These are phyloP conservation scores for Lycocerus yunnanus DNA, from an alignment of 2,888 invertebrate species.

Conservation along the genomic window DNA sequence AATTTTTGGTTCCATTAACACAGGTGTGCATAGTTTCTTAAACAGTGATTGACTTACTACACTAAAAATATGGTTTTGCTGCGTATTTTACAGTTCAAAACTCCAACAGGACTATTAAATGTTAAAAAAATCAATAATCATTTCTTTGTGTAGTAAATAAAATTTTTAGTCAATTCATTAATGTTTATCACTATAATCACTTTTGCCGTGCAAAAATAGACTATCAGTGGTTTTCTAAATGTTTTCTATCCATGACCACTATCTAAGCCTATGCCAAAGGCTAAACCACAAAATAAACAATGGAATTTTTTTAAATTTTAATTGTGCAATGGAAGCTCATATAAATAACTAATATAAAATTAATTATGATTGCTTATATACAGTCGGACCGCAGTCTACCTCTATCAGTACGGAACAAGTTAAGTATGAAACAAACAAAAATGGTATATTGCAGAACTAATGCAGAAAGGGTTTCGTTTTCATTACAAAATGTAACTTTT, in stretches of 20 bases:
- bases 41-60: background rate
- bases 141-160: background rate
- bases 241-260: no score
- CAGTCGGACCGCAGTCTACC: background rate
- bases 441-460: no score
- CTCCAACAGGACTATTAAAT: background rate
- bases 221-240: background rate
- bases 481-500: no score
- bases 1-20: background rate
- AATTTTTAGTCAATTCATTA: background rate
- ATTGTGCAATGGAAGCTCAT: background rate
- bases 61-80: background rate
- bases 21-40: background rate
- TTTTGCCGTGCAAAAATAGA: background rate
- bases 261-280: background rate
- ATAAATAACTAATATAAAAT: background rate
- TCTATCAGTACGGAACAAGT: background rate
- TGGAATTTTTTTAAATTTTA: background rate
- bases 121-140: no score
- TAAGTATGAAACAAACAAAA: background rate
- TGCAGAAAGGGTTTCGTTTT: no score
- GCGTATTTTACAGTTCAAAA: background rate
- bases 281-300: background rate
- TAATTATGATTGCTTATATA: background rate
- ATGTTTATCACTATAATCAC: background rate